Evolutionary conservation across 2,888 invertebrate genomes (phyloP).

Genomic region (Drymonia ruficornis): DNA sequence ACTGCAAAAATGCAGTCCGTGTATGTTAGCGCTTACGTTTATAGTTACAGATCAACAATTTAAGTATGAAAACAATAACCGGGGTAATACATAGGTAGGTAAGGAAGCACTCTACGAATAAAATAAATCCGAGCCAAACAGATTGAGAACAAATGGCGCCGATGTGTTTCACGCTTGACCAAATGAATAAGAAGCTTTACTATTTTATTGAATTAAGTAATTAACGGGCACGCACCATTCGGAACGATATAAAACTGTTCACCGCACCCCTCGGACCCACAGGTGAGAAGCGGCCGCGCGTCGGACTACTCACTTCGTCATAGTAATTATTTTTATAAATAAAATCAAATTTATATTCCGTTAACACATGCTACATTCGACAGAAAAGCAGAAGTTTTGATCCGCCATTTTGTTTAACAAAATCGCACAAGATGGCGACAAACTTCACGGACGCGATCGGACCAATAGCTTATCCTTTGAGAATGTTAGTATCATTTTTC

Average conservation of each 20-base stretch:
- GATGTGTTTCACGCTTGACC: conserved; percentile 71
- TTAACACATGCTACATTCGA: conserved; percentile 49
- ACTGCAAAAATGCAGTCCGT: too few species aligned
- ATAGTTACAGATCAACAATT: too few species aligned
- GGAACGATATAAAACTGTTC: conserved; percentile 71
- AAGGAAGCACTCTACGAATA: too few species aligned
- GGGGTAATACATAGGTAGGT: too few species aligned
- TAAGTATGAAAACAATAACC: too few species aligned
- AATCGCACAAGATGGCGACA: conserved; percentile 69
- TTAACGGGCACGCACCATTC: conserved; percentile 79
- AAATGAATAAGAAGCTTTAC: conserved; percentile 79
- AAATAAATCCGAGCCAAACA: conserved; percentile 52
- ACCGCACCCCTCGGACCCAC: conserved; percentile 41
- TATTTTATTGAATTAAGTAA: conserved; percentile 84
- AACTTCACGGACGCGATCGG: conserved; percentile 71
- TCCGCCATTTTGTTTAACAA: conserved; percentile 59
- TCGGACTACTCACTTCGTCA: conserved; percentile 85
- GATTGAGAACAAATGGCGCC: conserved; percentile 69
- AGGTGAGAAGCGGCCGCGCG: conserved; percentile 83
- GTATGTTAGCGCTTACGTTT: too few species aligned
- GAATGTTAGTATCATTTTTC: conserved; percentile 65
- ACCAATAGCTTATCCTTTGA: conserved; percentile 74
- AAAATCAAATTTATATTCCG: conserved; percentile 38
- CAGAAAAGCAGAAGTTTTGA: conserved; percentile 31
- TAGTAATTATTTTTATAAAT: conserved; percentile 27